Percentiles rank a stretch among this genome's conserved stretches.
phyloP scores from a whole-genome alignment of 2,888 invertebrate genomes.

The Eucera pruinosa region DNA sequence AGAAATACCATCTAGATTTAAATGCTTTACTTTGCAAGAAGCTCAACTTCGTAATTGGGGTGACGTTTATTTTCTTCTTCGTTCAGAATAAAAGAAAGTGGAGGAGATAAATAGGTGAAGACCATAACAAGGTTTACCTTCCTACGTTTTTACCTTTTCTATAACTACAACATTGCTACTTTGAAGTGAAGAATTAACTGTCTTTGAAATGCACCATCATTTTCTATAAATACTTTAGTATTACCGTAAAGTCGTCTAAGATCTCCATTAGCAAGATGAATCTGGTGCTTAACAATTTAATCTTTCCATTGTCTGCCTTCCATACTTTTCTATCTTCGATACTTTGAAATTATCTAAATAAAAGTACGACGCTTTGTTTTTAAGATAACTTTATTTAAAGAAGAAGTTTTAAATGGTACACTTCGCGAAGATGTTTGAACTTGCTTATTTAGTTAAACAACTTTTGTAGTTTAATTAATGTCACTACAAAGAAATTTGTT shows the following conservation, averaged over 20 bases:
- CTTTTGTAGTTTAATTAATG: no score
- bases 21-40: neutral
- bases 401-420: no score
- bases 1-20: no score
- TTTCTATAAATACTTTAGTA: neutral
- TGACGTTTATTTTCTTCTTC: neutral
- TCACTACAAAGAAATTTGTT: no score
- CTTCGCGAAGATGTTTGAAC: no score
- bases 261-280: neutral
- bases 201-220: neutral
- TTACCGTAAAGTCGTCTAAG: neutral
- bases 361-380: neutral
- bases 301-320: neutral
- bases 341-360: neutral
- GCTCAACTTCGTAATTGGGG: neutral
- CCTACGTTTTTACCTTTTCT: neutral
- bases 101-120: neutral
- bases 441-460: no score
- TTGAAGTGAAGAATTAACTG: neutral
- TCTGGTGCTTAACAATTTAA: neutral
- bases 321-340: neutral
- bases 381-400: neutral
- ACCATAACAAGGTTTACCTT: neutral
- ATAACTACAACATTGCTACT: neutral
- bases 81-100: neutral